Evolutionary conservation across 2,113 vertebrate genomes (phyloP), one percentile per base, ranked within the genome.

Genomic region (Bathybates hornii): DNA sequence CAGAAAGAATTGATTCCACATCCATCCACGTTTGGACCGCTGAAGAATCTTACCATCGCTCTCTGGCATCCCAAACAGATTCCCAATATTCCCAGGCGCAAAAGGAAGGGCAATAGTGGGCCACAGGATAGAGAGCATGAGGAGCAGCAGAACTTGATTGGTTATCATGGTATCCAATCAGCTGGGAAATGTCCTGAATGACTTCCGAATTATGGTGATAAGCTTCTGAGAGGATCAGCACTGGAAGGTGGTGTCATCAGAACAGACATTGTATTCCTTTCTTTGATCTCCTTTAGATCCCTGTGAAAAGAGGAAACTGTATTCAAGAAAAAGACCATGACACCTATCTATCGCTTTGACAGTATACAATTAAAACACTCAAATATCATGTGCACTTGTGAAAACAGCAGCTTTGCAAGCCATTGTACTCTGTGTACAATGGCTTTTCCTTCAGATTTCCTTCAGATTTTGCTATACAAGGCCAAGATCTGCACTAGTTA

Each of bases 1-100:
- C 90, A 99, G 96, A 96, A 99, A 99, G 97, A 99, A 99, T 88
- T 99, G 98, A 96, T 99, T 99, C 99, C 99, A 99, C 99, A 99
- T 99, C 99, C 99, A 99, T 84, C 98, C 98, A 27, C 99, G 97
- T 85, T 99, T 99, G 94, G 95, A 96, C 11, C 99, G 98, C 76
- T 97, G 97, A 7, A 99, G 96, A 43, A 95, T 92, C 96, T 95
- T 96, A 73, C 96, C 96, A 19, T 96, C 96, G 36, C 94, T 95
- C 83, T 97, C 96, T 17, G 93, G 82, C 88, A 95, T 91, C 79
- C 91, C 93, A 89, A 95, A 90, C 90, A 95, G 93, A 63, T 85
- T 96, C 82, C 89, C 93, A 83, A 94, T 95, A 95, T 94, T 96
- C 93, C 95, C 94, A 48, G 95, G 91, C 5, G 89, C 85, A 82